Evolutionary conservation across 2,888 invertebrate species (phyloP).

Genomic region (Agrochola lota): DNA sequence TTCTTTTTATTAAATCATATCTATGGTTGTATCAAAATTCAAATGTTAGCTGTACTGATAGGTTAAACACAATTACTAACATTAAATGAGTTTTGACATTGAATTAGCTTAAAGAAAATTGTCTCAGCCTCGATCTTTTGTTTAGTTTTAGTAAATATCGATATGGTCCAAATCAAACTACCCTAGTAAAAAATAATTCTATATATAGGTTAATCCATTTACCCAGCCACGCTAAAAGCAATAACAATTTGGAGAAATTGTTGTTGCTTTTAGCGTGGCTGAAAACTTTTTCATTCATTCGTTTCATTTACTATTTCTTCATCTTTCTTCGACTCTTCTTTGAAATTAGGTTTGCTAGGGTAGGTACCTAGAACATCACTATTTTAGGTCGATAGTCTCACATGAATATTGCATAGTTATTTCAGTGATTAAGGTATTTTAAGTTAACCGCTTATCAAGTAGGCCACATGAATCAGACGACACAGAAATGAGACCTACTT

Average conservation of each 20-base stretch:
- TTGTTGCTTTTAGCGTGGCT: background rate
- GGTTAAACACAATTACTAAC: background rate
- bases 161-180: background rate
- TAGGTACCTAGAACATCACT: constrained; percentile 44
- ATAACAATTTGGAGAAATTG: too few relatives aligned
- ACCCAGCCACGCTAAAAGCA: too few relatives aligned
- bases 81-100: background rate
- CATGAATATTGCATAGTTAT: constrained; percentile 65
- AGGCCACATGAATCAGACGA: constrained; percentile 10
- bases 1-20: background rate
- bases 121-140: background rate
- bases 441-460: constrained; percentile 17
- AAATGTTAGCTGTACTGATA: background rate
- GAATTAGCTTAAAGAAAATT: background rate
- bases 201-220: background rate
- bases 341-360: background rate
- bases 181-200: background rate
- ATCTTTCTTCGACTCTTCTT: background rate
- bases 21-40: background rate
- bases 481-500: constrained; percentile 3
- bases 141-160: background rate
- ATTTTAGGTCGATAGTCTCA: constrained; percentile 62
- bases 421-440: constrained; percentile 42
- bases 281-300: background rate
- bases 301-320: background rate